Evolutionary conservation across 2,797 vertebrate species (phyloP).

Genomic region (Momotus momota): DNA sequence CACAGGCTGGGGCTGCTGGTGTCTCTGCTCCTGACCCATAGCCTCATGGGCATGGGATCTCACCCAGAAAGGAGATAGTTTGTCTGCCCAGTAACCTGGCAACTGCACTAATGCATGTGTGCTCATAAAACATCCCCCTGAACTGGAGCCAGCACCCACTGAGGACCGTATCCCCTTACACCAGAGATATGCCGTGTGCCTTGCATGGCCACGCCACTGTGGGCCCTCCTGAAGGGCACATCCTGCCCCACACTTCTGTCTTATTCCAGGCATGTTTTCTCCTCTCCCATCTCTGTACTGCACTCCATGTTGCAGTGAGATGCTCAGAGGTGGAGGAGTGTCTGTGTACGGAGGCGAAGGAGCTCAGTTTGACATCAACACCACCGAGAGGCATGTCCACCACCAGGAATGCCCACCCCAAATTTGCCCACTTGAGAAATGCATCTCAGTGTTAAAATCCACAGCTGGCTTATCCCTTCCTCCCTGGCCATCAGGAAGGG

Average conservation of each 20-base stretch:
- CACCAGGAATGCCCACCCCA: neutral
- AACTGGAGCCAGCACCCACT: constrained; percentile 5
- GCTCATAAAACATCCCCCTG: constrained; percentile 37
- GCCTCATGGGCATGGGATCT: neutral
- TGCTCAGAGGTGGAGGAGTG: neutral
- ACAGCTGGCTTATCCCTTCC: neutral
- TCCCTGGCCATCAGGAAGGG: neutral
- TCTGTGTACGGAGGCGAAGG: neutral
- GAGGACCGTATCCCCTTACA: neutral
- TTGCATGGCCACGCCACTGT: neutral
- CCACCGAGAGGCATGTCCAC: neutral
- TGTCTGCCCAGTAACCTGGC: constrained; percentile 55
- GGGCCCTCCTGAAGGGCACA: neutral
- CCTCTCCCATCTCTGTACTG: neutral
- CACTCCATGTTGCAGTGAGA: fast-evolving
- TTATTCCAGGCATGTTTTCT: neutral
- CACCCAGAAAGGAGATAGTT: constrained; percentile 6
- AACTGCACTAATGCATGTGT: constrained; percentile 17
- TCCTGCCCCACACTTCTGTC: neutral
- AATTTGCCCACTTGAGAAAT: neutral
- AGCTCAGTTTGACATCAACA: neutral
- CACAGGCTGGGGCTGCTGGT: neutral
- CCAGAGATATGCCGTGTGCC: neutral
- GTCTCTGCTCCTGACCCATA: neutral
- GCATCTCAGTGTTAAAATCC: neutral